phyloP scores from a whole-genome alignment of 1,140 invertebrate species.

The Pogonomyrmex barbatus region DNA sequence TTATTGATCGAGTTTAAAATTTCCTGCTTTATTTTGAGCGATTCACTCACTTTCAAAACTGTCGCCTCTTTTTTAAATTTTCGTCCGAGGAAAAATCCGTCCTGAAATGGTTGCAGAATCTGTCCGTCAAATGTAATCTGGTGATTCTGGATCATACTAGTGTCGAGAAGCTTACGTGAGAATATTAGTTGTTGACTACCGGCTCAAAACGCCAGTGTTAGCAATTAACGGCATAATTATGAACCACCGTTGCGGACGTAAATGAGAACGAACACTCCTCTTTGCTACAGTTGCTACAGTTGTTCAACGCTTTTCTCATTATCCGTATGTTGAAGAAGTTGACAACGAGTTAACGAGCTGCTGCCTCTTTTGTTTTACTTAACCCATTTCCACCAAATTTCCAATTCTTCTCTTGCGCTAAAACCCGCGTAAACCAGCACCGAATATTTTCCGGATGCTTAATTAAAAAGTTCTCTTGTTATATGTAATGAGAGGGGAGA shows the following conservation, averaged over 20 bases:
- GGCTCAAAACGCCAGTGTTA: conserved; percentile 28
- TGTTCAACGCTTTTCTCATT: conserved; percentile 54
- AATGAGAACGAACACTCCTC: conserved; percentile 8
- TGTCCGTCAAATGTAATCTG: background rate
- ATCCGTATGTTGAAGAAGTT: conserved; percentile 42
- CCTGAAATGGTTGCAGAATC: background rate
- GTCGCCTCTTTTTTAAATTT: background rate
- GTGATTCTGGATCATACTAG: conserved; percentile 20
- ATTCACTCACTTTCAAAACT: background rate
- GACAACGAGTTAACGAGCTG: conserved; percentile 40
- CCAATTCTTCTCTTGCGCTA: conserved; percentile 2
- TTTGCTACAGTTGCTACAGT: background rate
- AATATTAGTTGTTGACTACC: conserved; percentile 37
- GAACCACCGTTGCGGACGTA: conserved; percentile 26
- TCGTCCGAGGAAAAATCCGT: background rate
- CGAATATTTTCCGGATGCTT: conserved; percentile 36
- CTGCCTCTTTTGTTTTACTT: conserved; percentile 52
- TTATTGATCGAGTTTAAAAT: background rate
- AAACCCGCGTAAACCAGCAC: conserved; percentile 7
- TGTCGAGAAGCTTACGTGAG: conserved; percentile 1
- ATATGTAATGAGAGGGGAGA: background rate
- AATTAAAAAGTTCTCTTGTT: conserved; percentile 59
- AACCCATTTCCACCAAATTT: conserved; percentile 22
- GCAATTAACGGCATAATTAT: conserved; percentile 50
- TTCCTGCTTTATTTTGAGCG: background rate